Base-by-base conservation (phyloP, 23 tunicate genomes). In the Styela clava region DNA sequence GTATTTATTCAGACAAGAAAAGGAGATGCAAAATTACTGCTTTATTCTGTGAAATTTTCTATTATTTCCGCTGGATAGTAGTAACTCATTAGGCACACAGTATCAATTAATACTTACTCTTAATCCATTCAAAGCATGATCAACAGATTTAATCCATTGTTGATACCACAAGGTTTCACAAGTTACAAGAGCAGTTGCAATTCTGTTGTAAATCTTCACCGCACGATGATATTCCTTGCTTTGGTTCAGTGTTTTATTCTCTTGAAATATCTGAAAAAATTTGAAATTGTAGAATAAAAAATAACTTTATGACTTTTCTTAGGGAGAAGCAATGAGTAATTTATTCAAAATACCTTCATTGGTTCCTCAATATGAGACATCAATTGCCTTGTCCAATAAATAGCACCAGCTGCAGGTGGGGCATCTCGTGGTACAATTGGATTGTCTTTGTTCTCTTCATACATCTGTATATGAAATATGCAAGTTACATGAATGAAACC, bases 341-440 rank as follows among this genome's bases (percentile, higher is more conserved):
- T n/a, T n/a, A n/a, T n/a, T n/a, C n/a, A n/a, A 44, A 44, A 44
- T 2, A 85, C 98, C 91, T 93, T 89, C 93, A 93, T 93, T 23
- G 98, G 98, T 61, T 87, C 89, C 74, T 93, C 93, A 34, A 93
- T 87, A 68, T 87, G 93, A 35, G 87, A 78, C 68, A 87, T 63
- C 24, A 93, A 78, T 63, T 88, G 92, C 2, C 88, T 65, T 20
- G 92, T 84, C 98, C 98, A 93, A 62, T 74, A 84, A 63, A 93
- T 93, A 26, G 98, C 98, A 73, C 98, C 98, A 68, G 89, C 89
- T 27, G 87, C 98, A 26, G 88, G 98, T 26, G 98, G 93, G 25
- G 93, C 86, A 63, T 87, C 98, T 30, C 98, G 79, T 31, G 93
- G 93, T 63, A 84, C 33, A 0, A 87, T 78, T 21, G 98, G 92